Conservation (phyloP, 2,113 vertebrate genomes). For the Helogale parvula region DNA sequence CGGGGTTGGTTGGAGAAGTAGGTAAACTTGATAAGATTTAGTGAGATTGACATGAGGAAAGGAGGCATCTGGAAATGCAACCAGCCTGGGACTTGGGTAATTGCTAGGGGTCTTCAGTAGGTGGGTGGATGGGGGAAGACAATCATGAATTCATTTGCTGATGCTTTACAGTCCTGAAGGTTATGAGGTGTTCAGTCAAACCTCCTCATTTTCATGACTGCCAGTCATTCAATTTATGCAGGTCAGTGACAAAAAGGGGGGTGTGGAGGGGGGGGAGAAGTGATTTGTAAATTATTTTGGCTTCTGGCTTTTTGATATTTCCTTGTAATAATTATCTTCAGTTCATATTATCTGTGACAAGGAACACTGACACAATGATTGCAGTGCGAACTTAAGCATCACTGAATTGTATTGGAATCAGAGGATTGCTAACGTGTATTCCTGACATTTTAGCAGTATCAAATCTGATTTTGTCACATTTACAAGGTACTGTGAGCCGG, state of each 20-base stretch:
- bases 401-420: conserved; percentile 68
- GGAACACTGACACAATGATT: conserved; percentile 69
- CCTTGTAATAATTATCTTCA: conserved; percentile 69
- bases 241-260: conserved; percentile 37
- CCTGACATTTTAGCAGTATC: conserved; percentile 75
- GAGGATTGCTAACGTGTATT: conserved; percentile 59
- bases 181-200: background rate
- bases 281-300: conserved; percentile 55
- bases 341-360: conserved; percentile 72
- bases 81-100: background rate
- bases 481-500: conserved; percentile 70
- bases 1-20: background rate
- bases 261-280: background rate
- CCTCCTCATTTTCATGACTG: background rate
- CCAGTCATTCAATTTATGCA: conserved; percentile 29
- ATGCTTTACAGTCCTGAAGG: background rate
- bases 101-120: background rate
- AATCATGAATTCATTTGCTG: background rate
- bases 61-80: background rate
- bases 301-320: conserved; percentile 56
- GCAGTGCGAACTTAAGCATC: conserved; percentile 70
- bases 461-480: conserved; percentile 70
- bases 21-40: background rate
- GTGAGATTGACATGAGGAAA: background rate
- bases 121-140: background rate